Conservation (phyloP, 1,140 invertebrate species). For the Drosophila mojavensis region DNA sequence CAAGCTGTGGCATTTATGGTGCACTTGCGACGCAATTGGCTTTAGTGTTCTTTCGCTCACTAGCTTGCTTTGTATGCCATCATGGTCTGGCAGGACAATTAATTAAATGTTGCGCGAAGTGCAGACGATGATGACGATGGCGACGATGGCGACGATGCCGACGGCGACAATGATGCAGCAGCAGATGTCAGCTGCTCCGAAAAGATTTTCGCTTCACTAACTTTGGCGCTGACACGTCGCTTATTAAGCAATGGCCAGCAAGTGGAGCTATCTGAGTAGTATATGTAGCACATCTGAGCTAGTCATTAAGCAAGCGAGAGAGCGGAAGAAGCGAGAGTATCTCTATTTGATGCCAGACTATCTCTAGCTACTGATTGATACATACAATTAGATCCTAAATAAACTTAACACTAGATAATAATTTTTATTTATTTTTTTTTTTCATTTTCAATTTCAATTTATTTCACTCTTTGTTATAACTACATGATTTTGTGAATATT, state of each 20-base stretch:
- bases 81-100: constrained; percentile 28
- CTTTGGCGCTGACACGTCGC: neutral
- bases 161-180: constrained; percentile 17
- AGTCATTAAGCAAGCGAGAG: neutral
- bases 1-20: constrained; percentile 41
- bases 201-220: constrained; percentile 6
- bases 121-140: constrained; percentile 19
- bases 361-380: too few species aligned
- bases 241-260: neutral
- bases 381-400: too few species aligned
- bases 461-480: too few species aligned
- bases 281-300: neutral
- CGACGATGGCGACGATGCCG: too few species aligned
- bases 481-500: too few species aligned
- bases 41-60: constrained; percentile 10
- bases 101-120: constrained; percentile 44
- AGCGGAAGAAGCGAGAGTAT: neutral
- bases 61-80: constrained; percentile 8
- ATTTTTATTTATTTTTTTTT: too few species aligned
- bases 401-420: too few species aligned
- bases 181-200: constrained; percentile 16
- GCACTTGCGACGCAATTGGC: constrained; percentile 32
- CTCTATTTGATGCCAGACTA: too few species aligned
- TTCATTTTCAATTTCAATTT: too few species aligned
- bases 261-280: neutral